Base-by-base conservation (phyloP, 2,113 vertebrate species). In the Lucifuga dentata region DNA sequence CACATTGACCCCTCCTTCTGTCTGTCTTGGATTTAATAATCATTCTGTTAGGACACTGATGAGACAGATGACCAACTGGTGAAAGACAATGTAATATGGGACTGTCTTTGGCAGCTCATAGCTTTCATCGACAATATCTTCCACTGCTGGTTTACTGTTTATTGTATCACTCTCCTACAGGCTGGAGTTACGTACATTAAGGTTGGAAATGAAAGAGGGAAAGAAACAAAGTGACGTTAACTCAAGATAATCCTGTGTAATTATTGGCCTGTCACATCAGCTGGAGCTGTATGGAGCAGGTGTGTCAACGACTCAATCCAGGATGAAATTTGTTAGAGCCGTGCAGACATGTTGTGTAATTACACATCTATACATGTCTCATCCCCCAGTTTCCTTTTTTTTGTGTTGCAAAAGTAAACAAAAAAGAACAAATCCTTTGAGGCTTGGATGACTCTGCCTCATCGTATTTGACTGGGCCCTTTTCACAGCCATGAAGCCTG, bases 191-290 rank as follows among this genome's bases (percentile, higher is more conserved):
- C 74, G 79, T 80, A 51, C 57, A 77, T 75, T 69, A 57, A 10
- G 15, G 41, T 45, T 71, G 43, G 71, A 77, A 78, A 85, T 89
- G 70, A 90, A 89, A 90, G 81, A 78, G 63, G 41, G 51, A 60
- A 67, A 51, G 80, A 91, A 80, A 88, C 84, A 86, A 70, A 75
- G 82, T 73, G 57, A 61, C 36, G 62, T 61, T 78, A 82, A 70
- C 63, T 53, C 43, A 40, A 58, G 74, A 62, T 86, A 85, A 90
- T 85, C 84, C 68, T 12, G 58, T 46, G 53, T 90, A 90, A 92
- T 90, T 88, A 90, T 75, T 58, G 78, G 58, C 70, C 81, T 73
- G 76, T 63, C 72, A 76, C 68, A 82, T 90, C 85, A 89, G 87
- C 79, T 80, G 86, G 71, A 63, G 32, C 51, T 84, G 77, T 84